These are phyloP conservation scores for Clupea harengus DNA, from an alignment of 2,113 vertebrate genomes.

Conservation along the genomic window DNA sequence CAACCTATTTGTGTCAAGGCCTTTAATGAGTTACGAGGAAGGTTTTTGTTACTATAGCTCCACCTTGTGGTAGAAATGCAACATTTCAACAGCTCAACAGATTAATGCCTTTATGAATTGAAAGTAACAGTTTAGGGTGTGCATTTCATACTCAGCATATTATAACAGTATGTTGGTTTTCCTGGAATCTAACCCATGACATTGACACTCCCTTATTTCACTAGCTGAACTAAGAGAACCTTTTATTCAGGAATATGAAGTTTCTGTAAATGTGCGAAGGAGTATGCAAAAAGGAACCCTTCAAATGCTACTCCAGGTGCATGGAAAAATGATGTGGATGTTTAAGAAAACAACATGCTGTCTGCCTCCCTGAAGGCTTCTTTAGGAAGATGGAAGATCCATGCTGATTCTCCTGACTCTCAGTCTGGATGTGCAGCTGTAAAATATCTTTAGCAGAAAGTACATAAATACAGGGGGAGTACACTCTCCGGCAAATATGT, in stretches of 20 bases:
- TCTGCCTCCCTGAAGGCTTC: background rate
- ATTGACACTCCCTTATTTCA: background rate
- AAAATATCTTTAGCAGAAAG: background rate
- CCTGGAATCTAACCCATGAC: background rate
- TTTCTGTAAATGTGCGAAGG: no score
- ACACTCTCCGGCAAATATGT: no score
- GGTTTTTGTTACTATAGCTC: background rate
- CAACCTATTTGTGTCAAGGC: background rate
- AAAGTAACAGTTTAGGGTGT: background rate
- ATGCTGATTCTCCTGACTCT: background rate
- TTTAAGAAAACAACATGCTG: background rate
- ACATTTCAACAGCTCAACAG: background rate
- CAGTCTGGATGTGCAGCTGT: background rate
- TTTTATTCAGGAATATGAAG: background rate
- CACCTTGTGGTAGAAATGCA: constrained; percentile 12
- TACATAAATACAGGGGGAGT: no score
- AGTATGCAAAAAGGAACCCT: background rate
- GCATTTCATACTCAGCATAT: background rate
- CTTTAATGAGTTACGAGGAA: background rate
- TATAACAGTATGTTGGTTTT: background rate
- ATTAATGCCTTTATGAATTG: background rate
- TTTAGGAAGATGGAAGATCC: background rate
- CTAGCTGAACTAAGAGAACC: background rate
- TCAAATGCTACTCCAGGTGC: background rate
- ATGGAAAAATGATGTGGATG: background rate